Conservation (phyloP, 2,888 invertebrate species). For the Hymenopus coronatus region DNA sequence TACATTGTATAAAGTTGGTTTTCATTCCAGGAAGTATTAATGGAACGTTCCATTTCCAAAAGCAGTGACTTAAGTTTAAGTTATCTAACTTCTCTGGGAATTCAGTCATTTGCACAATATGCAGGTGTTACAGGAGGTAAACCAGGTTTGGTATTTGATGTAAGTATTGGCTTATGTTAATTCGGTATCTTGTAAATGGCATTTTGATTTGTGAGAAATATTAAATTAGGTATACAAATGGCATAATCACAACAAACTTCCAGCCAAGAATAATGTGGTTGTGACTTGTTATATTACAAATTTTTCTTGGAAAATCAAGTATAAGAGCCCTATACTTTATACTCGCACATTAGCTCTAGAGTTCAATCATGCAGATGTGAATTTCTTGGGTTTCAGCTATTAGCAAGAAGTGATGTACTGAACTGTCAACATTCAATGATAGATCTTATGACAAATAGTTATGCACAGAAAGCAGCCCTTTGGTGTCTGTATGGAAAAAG, state of each 20-base stretch:
- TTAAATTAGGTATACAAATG: too few species aligned
- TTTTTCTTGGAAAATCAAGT: too few species aligned
- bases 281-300: too few species aligned
- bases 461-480: conserved; percentile 77
- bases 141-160: conserved; percentile 67
- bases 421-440: conserved; percentile 82
- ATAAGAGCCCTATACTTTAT: too few species aligned
- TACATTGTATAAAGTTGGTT: not conserved
- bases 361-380: not conserved
- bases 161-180: conserved; percentile 40
- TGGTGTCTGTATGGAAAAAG: conserved; percentile 88
- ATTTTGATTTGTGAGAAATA: not conserved
- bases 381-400: conserved; percentile 52
- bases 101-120: conserved; percentile 74
- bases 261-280: too few species aligned
- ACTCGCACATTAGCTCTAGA: too few species aligned
- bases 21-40: conserved; percentile 54
- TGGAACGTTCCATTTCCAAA: conserved; percentile 67
- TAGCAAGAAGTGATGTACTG: conserved; percentile 79
- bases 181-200: not conserved
- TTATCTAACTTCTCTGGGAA: conserved; percentile 70
- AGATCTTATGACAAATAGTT: conserved; percentile 75
- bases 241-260: too few species aligned
- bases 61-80: conserved; percentile 65
- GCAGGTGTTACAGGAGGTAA: conserved; percentile 65